Percentiles rank a stretch among this genome's conserved stretches.
Conservation (phyloP, 2,797 vertebrate genomes). For the Acanthurus lineatus region DNA sequence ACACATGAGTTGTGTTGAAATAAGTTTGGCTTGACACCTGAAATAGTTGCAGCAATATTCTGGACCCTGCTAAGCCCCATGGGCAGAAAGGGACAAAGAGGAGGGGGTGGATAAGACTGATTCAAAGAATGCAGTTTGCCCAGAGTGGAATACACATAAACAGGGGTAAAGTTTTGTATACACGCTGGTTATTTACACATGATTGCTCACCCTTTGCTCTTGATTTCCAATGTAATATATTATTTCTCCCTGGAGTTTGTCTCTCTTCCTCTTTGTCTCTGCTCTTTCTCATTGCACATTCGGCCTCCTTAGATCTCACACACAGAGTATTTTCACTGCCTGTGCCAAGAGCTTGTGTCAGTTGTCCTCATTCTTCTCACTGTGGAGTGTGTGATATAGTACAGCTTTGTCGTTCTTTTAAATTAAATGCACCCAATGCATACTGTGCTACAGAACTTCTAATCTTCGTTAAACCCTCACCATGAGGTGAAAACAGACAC, state of each 20-base stretch:
- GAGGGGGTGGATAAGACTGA: not conserved
- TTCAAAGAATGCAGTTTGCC: constrained; percentile 10
- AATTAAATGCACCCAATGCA: not conserved
- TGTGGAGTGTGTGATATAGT: constrained; percentile 15
- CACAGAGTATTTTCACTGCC: constrained; percentile 7
- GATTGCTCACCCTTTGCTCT: not conserved
- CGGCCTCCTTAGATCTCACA: not conserved
- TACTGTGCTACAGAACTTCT: not conserved
- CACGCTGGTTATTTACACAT: not conserved
- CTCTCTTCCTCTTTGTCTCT: constrained; percentile 10
- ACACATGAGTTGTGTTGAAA: not conserved
- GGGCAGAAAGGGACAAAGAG: not conserved
- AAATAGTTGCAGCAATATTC: not conserved
- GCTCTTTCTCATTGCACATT: not conserved
- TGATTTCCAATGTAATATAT: not conserved
- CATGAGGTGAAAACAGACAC: not conserved
- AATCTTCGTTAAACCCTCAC: not conserved
- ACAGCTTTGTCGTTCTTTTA: constrained; percentile 3
- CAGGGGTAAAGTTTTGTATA: not conserved
- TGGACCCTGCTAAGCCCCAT: not conserved
- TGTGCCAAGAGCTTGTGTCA: constrained; percentile 15
- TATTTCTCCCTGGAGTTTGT: not conserved
- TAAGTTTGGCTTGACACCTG: not conserved
- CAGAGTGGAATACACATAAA: not conserved
- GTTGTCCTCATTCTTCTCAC: not conserved